Evolutionary conservation across 2,888 invertebrate species (phyloP).

Genomic region (Lagria hirta): DNA sequence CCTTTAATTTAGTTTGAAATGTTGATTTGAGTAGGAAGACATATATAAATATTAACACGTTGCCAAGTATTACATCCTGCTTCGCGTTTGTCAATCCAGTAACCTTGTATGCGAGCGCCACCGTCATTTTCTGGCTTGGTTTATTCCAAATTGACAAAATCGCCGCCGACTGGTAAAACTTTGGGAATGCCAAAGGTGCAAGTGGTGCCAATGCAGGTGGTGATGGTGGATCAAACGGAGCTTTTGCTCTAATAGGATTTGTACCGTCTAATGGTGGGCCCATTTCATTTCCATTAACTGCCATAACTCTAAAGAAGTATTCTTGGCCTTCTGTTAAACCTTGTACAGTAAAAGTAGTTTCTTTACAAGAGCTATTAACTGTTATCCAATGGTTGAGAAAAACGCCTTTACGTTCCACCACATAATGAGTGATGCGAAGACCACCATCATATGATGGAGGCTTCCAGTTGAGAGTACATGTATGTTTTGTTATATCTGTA

Average conservation of each 20-base stretch:
- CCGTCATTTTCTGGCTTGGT: slow-evolving; percentile 92
- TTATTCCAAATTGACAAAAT: slow-evolving; percentile 98
- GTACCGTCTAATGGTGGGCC: slow-evolving; percentile 87
- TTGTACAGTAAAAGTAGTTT: slow-evolving; percentile 85
- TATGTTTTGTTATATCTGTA: slow-evolving; percentile 86
- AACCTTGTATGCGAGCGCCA: slow-evolving; percentile 95
- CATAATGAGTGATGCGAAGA: slow-evolving; percentile 87
- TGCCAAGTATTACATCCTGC: slow-evolving; percentile 87
- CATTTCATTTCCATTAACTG: slow-evolving; percentile 95
- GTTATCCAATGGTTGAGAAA: slow-evolving; percentile 88
- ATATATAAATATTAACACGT: slow-evolving; percentile 79
- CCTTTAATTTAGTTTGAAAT: slow-evolving; percentile 96
- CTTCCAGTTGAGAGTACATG: slow-evolving; percentile 91
- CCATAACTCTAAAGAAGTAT: slow-evolving; percentile 96
- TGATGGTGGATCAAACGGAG: slow-evolving; percentile 86
- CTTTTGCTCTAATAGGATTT: slow-evolving; percentile 87
- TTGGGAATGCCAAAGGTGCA: slow-evolving; percentile 89
- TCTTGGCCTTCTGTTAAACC: slow-evolving; percentile 96
- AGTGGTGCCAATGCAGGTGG: too few relatives aligned
- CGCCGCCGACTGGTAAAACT: slow-evolving; percentile 92
- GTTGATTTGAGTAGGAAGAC: slow-evolving; percentile 86
- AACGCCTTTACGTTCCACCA: slow-evolving; percentile 91
- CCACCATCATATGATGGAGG: slow-evolving; percentile 94
- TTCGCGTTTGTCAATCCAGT: slow-evolving; percentile 98
- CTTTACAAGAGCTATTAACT: slow-evolving; percentile 79